Evolutionary conservation across 2,888 invertebrate species (phyloP), one percentile per base, ranked within the genome.

Genomic region (Alsophila aescularia): DNA sequence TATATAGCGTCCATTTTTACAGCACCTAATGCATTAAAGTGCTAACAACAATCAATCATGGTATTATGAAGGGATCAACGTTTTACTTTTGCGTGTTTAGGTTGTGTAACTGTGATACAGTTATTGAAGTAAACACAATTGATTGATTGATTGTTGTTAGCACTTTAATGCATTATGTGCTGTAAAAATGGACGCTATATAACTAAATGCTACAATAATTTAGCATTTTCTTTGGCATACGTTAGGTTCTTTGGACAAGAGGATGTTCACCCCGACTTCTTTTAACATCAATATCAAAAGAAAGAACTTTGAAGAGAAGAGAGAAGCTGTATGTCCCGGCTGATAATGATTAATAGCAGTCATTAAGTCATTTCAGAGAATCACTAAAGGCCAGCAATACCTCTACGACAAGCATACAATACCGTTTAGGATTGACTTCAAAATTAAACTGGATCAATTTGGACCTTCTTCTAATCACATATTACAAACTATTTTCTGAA

Each of bases 141-240:
- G n/a, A n/a, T n/a, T 85, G 86, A 87, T 87, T 83, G 85, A 87
- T 87, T 75, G 82, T 73, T 75, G 76, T 83, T 83, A 76, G 76
- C 82, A 83, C 82, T 85, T 62, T 79, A 83, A 73, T 77, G 75
- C 24, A 5, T 24, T 24, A 7, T 7, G 24, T 24, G 7, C 7
- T 2, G 24, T 2, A 24, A 24, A 24, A 24, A 7, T 24, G 73
- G 72, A 76, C 71, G 72, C 66, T 59, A 63, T 66, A 66, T 55
- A 52, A 49, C 13, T 41, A 52, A 59, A 57, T 60, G 41, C 34
- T 50, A 43, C 21, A 52, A 55, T 57, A 59, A n/a, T 59, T 51
- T 42, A 53, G 47, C 48, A 55, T 51, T 56, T 60, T 56, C 35
- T 53, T 21, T 36, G 40, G 21, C 24, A 40, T 41, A 54, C 48